Evolutionary conservation across 1,140 invertebrate genomes (phyloP), one percentile per base, ranked within the genome.

Genomic region (Drosophila paulistorum): DNA sequence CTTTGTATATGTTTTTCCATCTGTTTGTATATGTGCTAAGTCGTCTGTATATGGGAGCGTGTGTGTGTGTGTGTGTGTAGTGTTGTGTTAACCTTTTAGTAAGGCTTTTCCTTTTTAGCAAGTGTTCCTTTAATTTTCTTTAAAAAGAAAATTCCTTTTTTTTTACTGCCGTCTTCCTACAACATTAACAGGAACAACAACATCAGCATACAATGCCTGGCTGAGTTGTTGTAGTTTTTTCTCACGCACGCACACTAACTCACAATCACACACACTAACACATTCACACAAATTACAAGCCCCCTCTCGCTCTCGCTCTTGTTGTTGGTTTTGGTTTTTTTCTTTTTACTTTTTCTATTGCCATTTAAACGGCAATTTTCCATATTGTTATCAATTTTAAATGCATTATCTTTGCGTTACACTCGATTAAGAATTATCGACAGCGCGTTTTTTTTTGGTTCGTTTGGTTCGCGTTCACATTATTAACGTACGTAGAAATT

Each of bases 1-100:
- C 74, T 77, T 77, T 77, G 74, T 77, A 77, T 77, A 77, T 77
- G 74, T 70, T 62, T 68, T 65, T 64, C 67, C 74, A 77, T 77
- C 74, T 71, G 74, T 60, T 48, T 72, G 59, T 65, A 45, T 59
- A 65, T 58, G 11, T 45, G 54, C 62, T 37, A 39, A 39, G 35
- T 33, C 51, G 41, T 41, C 57, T 71, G 37, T 60, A 33, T 66
- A 65, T 14, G 54, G 42, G 41, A 55, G 35, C 35, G 42, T 42
- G 42, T 59, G 62, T 66, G 17, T 17, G 17, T 17, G 33, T 30
- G 23, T 37, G 35, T 37, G 7, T 37, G 35, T 37, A 37, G 0
- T 37, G 10, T 6, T 30, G 62, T 23, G 14, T 42, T 60, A 69
- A 70, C 69, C 68, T 64, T 77, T 74, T 77, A 64, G 69, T 77